phyloP scores from a whole-genome alignment of 2,797 vertebrate species.

The Calcarius lapponicus region DNA sequence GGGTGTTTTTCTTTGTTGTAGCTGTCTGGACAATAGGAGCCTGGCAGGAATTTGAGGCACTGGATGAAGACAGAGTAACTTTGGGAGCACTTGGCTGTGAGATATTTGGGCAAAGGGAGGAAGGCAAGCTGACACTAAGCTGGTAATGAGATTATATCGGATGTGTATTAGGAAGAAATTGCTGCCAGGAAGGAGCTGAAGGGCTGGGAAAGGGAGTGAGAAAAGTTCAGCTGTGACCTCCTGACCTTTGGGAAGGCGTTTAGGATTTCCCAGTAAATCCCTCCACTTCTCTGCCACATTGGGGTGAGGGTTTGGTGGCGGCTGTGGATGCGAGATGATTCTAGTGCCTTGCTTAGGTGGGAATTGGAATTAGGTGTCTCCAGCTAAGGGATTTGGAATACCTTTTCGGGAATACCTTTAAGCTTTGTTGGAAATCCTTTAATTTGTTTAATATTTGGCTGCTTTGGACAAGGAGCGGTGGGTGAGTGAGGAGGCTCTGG shows the following conservation, averaged over 20 bases:
- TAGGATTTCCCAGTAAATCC: neutral
- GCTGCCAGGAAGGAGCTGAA: neutral
- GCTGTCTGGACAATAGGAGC: neutral
- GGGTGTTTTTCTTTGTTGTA: neutral
- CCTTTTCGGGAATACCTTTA: neutral
- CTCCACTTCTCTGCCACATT: neutral
- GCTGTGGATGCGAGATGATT: neutral
- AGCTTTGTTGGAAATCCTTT: neutral
- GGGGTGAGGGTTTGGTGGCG: neutral
- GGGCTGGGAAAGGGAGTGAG: neutral
- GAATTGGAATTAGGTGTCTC: neutral
- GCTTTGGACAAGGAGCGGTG: neutral
- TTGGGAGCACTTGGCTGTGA: neutral
- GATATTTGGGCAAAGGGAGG: neutral
- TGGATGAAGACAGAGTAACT: neutral
- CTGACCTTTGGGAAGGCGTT: neutral
- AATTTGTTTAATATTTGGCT: neutral
- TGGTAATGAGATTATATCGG: neutral
- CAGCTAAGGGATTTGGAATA: neutral
- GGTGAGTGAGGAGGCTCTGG: neutral
- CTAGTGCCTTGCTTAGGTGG: accelerated
- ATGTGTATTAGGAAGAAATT: neutral
- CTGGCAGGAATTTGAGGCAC: neutral
- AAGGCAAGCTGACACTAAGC: neutral
- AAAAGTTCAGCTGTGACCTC: neutral